Base-by-base conservation (phyloP, 1,140 invertebrate genomes). In the Leptopilina boulardi region DNA sequence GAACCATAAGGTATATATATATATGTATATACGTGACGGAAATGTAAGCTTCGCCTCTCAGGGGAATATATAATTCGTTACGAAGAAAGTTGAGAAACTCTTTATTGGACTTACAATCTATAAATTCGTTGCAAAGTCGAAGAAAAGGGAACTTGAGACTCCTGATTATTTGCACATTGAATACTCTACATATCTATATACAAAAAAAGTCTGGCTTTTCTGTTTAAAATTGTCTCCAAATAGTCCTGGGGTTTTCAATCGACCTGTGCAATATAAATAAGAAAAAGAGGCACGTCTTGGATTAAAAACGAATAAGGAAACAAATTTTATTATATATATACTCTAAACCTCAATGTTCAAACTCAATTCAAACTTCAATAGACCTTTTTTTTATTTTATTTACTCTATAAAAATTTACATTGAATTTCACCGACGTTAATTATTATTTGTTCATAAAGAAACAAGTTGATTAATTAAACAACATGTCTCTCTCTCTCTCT, bases 81-180 rank as follows among this genome's bases (percentile, higher is more conserved):
- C 23, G 23, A 78, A 74, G 76, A 54, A 77, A 77, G 76, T 26
- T 76, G 15, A 70, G 19, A 23, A 70, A 75, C 21, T 66, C 77
- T 81, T 80, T 81, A 83, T 83, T 82, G 75, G 76, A 79, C 78
- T 83, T 79, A 76, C 75, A 77, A 78, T 82, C 59, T 77, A 83
- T 81, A 83, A 83, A 83, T 83, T 83, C 72, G 78, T 59, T 44
- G 74, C 78, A 76, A 76, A 80, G 77, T 59, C 13, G 75, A 66
- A 66, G 59, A 66, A 66, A 66, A n/a, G 11, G 11, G 59, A 66
- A 66, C 59, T 66, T 30, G 59, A 66, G 26, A 66, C 26, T 66
- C 59, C 59, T 66, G 59, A 66, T 66, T 66, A 66, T 66, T 66
- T 66, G 26, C 59, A 30, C 59, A 66, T 30, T 30, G 23, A 66